phyloP scores from a whole-genome alignment of 92 coral and sea anemone genomes.

The Porites rus region DNA sequence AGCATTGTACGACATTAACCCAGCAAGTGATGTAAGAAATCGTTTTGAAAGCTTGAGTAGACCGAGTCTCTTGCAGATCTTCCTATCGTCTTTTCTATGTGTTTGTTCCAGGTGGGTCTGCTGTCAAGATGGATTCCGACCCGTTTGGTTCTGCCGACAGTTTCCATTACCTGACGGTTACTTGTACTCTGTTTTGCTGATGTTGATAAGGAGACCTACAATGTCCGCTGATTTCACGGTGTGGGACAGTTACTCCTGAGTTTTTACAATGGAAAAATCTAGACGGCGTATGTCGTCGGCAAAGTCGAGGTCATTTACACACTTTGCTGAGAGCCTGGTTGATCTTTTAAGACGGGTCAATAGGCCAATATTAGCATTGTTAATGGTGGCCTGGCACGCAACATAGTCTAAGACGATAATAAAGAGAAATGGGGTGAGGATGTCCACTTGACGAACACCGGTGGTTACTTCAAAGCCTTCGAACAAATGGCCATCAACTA shows the following conservation, averaged over 20 bases:
- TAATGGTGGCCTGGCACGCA: not conserved
- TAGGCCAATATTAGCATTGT: not conserved
- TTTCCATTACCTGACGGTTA: too few species aligned
- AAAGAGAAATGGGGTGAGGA: not conserved
- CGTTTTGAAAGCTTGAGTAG: too few species aligned
- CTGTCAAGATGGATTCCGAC: too few species aligned
- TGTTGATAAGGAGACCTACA: constrained; percentile 10
- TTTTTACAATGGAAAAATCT: not conserved
- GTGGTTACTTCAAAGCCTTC: constrained; percentile 18
- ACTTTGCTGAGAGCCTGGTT: constrained; percentile 11
- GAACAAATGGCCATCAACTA: not conserved
- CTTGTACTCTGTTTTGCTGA: constrained; percentile 22
- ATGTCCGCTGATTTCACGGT: constrained; percentile 8
- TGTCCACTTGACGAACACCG: constrained; percentile 13
- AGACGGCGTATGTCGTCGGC: not conserved
- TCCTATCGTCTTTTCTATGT: too few species aligned
- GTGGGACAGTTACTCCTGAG: not conserved
- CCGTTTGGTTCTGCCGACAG: too few species aligned
- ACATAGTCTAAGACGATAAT: too few species aligned
- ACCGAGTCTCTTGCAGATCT: too few species aligned
- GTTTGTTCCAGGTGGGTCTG: too few species aligned
- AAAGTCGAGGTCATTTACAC: constrained; percentile 21
- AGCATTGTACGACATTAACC: too few species aligned
- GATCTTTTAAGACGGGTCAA: not conserved
- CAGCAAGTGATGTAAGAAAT: too few species aligned